Conservation (phyloP, 2,888 invertebrate species). For the Chesias legatella region DNA sequence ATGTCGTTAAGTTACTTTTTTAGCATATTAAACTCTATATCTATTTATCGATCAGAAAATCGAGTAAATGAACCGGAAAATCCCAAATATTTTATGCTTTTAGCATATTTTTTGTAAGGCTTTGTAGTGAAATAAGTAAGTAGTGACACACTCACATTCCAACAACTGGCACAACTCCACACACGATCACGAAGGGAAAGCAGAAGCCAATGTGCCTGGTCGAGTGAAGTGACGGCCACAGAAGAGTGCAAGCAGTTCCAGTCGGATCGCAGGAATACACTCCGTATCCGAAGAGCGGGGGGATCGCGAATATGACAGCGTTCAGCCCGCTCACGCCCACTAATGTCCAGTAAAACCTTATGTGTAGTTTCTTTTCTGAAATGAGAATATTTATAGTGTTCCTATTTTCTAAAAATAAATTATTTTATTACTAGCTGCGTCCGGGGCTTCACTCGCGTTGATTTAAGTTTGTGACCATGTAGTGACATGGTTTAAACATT, state of each 20-base stretch:
- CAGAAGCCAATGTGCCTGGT: slow-evolving; percentile 67
- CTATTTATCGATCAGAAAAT: no score
- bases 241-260: slow-evolving; percentile 67
- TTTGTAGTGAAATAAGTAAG: no score
- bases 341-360: slow-evolving; percentile 65
- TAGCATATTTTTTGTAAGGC: no score
- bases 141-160: slow-evolving; percentile 60
- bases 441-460: no score
- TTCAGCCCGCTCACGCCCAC: slow-evolving; percentile 66
- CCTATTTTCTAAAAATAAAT: no score
- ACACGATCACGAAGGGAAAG: slow-evolving; percentile 63
- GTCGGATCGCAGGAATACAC: slow-evolving; percentile 74
- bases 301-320: slow-evolving; percentile 63
- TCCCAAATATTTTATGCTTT: no score
- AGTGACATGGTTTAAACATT: no score
- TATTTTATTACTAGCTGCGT: no score
- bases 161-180: slow-evolving; percentile 63
- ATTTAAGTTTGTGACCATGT: no score
- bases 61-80: no score
- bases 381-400: slow-evolving; percentile 20
- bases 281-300: slow-evolving; percentile 74
- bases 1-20: no score
- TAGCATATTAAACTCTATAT: no score
- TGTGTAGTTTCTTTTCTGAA: slow-evolving; percentile 65
- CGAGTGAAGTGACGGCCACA: slow-evolving; percentile 65